Evolutionary conservation across 2,113 vertebrate species (phyloP), one percentile per base, ranked within the genome.

Genomic region (Oceanodroma tethys): DNA sequence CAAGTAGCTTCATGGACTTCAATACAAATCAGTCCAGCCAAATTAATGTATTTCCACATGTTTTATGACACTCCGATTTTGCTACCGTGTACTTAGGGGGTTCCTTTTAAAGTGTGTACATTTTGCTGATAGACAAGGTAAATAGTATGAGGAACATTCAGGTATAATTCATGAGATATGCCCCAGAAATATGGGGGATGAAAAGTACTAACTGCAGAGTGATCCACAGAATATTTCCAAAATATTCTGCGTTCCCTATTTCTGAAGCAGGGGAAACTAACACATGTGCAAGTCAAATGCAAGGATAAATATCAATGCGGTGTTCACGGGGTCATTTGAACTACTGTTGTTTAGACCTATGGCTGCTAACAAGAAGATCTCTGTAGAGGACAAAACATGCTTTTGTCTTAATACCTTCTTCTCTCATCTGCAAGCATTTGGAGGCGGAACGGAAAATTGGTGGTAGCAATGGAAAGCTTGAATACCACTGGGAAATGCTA

Each of bases 41-140:
- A 75, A 58, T 62, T 26, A 32, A 50, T 25, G 9, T 72, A 23
- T 88, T 81, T 71, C 58, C 53, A 48, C 17, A 4, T 47, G 47
- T 62, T 91, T 73, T 43, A 27, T 63, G 75, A 47, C 48, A 7
- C 48, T 53, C 29, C 47, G 20, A 9, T 55, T 63, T 75, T 75
- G 40, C 32, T 60, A 8, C n/a, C 0, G 0, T 50, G 25, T 59
- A 16, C 30, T 22, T 22, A n/a, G 18, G 27, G 40, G 6, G 4
- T 70, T 86, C 32, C 27, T 76, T 42, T 56, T 40, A 15, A 60
- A 67, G 71, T 45, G 32, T 63, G 55, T 75, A 7, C 16, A 3
- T 67, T 70, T 62, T 62, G 30, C 47, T 74, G 62, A 20, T 36
- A 58, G 55, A 14, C 48, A 58, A 36, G 23, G 38, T 67, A 40